Evolutionary conservation across 2,888 invertebrate species (phyloP), one percentile per base, ranked within the genome.

Genomic region (Drosophila atripex): DNA sequence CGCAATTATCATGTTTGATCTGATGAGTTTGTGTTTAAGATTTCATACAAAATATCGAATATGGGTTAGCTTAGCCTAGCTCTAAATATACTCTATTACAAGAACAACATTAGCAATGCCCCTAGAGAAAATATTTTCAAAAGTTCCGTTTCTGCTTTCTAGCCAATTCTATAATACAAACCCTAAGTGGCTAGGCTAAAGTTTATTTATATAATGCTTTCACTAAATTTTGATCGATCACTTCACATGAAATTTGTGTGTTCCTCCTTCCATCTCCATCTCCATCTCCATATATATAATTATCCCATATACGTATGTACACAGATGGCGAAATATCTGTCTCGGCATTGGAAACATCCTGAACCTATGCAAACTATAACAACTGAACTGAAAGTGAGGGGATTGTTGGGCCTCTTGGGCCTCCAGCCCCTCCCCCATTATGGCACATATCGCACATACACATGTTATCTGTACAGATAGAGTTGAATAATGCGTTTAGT

Each of bases 381-480:
- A 63, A 63, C 63, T 61, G 45, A 57, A 64, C 51, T 53, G 18
- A 65, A 53, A 32, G 14, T 32, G 39, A 52, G 41, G 3, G 14
- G 7, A 21, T 39, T 7, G 11, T 18, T 23, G 8, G 6, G 5
- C 9, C 2, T 11, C n/a, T 28, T 7, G 11, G 6, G 12, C 6
- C 1, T 25, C n/a, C 2, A 14, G 0, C 41, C 35, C 14, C n/a
- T 8, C 16, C 32, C 32, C 53, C 56, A 54, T 85, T 83, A 83
- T 83, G 82, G 85, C 82, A 83, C 82, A 79, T 83, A 77, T 83
- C 77, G 82, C 82, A 83, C 82, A 80, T 80, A 52, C 47, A 41
- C 39, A 3, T 57, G 73, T 74, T 56, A 52, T 63, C 63, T 71
- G 71, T 71, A 71, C 71, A 71, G 71, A 61, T 47, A 46, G 61